Percentiles rank a stretch among this genome's conserved stretches.
phyloP scores from a whole-genome alignment of 2,888 invertebrate genomes.

The Tortricodes alternella region DNA sequence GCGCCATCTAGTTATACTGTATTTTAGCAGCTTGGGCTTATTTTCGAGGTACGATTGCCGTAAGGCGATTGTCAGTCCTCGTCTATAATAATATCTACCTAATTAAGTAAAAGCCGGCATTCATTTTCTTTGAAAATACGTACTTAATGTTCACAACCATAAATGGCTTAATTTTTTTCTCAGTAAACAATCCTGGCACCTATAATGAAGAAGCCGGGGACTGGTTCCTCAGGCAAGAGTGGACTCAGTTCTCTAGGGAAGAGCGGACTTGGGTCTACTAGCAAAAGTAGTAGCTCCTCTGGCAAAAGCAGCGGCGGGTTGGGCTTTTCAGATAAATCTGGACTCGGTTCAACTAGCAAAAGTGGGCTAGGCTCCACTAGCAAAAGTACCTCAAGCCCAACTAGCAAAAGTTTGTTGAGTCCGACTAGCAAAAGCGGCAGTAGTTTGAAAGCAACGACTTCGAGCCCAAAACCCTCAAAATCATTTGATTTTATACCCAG shows the following conservation, averaged over 20 bases:
- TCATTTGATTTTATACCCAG: slow-evolving; percentile 23
- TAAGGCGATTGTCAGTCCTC: no score
- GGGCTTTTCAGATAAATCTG: slow-evolving; percentile 37
- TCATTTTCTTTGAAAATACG: neutral
- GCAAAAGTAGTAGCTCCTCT: slow-evolving; percentile 15
- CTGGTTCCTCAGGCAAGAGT: slow-evolving; percentile 54
- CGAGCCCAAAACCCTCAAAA: slow-evolving; percentile 21
- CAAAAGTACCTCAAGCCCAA: slow-evolving; percentile 52
- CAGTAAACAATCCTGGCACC: slow-evolving; percentile 50
- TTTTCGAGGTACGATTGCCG: no score
- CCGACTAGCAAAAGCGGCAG: slow-evolving; percentile 12
- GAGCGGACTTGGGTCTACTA: slow-evolving; percentile 15
- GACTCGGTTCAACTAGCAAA: slow-evolving; percentile 40
- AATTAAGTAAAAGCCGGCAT: neutral
- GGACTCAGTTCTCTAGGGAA: slow-evolving; percentile 46
- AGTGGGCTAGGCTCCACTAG: neutral
- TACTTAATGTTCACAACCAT: no score
- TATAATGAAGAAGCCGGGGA: slow-evolving; percentile 51
- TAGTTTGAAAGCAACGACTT: slow-evolving; percentile 6
- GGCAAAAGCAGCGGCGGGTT: neutral
- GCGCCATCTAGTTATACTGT: no score
- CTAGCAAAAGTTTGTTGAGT: slow-evolving; percentile 1
- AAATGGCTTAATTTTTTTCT: no score
- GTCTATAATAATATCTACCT: no score
- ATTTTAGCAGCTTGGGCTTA: no score